Base-by-base conservation (phyloP, 37 sponge, comb jelly and placozoan species). In the Hormiphora californensis region DNA sequence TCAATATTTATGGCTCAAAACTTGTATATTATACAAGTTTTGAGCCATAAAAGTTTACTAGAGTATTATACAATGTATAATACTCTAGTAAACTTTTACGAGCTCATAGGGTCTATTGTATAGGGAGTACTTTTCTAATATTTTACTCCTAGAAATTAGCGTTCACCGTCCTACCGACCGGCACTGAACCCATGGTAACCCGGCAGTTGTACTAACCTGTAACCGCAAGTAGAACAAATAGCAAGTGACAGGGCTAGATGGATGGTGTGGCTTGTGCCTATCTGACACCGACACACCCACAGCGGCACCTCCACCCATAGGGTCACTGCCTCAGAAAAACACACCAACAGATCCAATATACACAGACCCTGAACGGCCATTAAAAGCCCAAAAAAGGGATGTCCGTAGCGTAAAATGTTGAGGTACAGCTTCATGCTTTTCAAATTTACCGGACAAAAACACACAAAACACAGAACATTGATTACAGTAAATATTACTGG, bases 311-410 rank as follows among this genome's bases (percentile, higher is more conserved):
- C 68, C 35, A 40, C 81, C 81, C 81, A 73, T 1, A 73, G 9
- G 46, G 43, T 0, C 44, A 41, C 44, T 25, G 44, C 38, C 32
- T 73, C 81, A 8, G 35, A 27, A 4, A 40, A 4, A 19, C 81
- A 73, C 23, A 33, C 43, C 35, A 73, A 33, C 81, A 73, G 38
- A 40, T 73, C 81, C 25, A 28, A 43, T 3, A 73, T 73, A 73
- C 81, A 73, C 0, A 7, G 21, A 7, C 32, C 7, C 81, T 73
- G 46, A 1, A 73, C 81, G 17, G 36, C 81, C 28, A 19, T 46
- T n/a, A 73, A 73, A n/a, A n/a, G n/a, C n/a, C n/a, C n/a, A n/a
- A n/a, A n/a, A n/a, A n/a, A n/a, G n/a, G n/a, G n/a, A n/a, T n/a
- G n/a, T n/a, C n/a, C n/a, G n/a, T n/a, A n/a, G n/a, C n/a, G n/a